Evolutionary conservation across 2,113 vertebrate species (phyloP).

Genomic region (Otus sunia): DNA sequence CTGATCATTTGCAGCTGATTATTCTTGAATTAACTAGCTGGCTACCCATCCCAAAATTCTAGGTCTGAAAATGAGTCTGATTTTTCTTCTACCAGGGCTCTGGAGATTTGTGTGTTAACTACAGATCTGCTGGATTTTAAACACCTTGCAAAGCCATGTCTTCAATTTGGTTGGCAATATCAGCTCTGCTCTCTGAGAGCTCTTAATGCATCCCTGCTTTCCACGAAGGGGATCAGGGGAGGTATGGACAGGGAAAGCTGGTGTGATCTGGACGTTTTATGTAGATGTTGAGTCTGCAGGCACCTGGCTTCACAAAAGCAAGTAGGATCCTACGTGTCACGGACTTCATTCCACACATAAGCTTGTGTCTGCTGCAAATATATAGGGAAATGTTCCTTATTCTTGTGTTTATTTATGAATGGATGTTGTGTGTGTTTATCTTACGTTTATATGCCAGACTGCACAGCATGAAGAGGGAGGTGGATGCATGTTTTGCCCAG

Average conservation of each 20-base stretch:
- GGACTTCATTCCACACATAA: conserved; percentile 6
- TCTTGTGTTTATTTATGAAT: neutral
- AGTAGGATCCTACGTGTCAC: neutral
- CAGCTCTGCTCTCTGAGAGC: neutral
- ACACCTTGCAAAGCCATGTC: neutral
- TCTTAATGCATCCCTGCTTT: neutral
- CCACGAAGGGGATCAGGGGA: neutral
- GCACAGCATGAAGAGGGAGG: neutral
- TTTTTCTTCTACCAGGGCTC: neutral
- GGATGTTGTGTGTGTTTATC: neutral
- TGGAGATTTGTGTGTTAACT: neutral
- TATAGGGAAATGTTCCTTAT: neutral
- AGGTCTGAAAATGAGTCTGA: neutral
- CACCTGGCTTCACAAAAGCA: neutral
- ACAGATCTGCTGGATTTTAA: conserved; percentile 24
- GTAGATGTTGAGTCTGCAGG: neutral
- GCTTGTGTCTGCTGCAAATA: neutral
- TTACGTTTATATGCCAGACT: neutral
- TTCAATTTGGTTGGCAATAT: neutral
- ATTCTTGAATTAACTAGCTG: neutral
- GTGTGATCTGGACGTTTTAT: neutral
- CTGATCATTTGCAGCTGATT: neutral
- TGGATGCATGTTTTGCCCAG: neutral
- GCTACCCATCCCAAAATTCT: neutral
- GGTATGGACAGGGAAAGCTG: neutral